phyloP scores from a whole-genome alignment of 2,113 vertebrate species.

The Antigone vipio region DNA sequence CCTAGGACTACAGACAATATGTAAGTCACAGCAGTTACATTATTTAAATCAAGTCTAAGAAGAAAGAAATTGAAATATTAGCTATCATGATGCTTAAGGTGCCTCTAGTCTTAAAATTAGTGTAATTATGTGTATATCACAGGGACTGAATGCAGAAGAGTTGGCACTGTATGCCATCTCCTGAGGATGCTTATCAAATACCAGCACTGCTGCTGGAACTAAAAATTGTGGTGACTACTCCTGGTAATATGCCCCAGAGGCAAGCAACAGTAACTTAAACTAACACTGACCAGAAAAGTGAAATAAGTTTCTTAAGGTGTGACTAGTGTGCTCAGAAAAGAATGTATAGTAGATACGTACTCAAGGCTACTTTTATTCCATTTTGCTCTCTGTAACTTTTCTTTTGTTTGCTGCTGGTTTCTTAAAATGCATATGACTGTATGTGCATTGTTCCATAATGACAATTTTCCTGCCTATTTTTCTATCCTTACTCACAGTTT shows the following conservation, averaged over 20 bases:
- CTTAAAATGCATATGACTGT: neutral
- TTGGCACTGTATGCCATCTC: neutral
- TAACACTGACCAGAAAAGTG: neutral
- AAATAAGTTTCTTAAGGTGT: neutral
- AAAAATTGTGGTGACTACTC: neutral
- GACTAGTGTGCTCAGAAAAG: neutral
- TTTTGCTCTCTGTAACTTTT: neutral
- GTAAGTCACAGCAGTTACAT: neutral
- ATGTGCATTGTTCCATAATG: neutral
- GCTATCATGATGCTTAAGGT: neutral
- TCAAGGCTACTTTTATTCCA: neutral
- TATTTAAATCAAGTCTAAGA: neutral
- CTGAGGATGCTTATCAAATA: neutral
- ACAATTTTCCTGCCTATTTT: neutral
- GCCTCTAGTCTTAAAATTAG: neutral
- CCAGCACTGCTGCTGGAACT: neutral
- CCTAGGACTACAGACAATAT: neutral
- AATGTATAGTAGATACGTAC: neutral
- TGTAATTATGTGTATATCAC: neutral
- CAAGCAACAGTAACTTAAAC: neutral
- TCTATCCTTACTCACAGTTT: neutral
- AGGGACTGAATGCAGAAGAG: neutral
- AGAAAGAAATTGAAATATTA: neutral
- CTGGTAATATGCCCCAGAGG: neutral
- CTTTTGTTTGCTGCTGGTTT: neutral